These are phyloP conservation scores for Apamea anceps DNA, from an alignment of 2,888 invertebrate genomes.

Conservation along the genomic window DNA sequence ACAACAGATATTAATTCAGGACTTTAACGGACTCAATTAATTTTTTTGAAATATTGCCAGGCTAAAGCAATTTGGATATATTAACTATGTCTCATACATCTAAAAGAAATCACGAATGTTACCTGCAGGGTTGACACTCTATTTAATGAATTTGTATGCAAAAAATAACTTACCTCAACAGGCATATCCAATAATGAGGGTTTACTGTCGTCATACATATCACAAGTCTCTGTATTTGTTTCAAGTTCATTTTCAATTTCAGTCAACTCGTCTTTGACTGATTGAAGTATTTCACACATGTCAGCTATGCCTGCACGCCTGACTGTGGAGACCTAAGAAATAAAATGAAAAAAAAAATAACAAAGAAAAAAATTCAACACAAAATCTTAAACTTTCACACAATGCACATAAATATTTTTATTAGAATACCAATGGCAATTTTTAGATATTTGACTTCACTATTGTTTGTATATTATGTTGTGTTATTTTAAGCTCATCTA, in stretches of 20 bases:
- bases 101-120: neutral
- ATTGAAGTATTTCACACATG: slow-evolving; percentile 81
- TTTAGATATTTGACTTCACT: neutral
- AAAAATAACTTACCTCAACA: slow-evolving; percentile 79
- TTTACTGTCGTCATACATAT: slow-evolving; percentile 70
- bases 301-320: slow-evolving; percentile 43
- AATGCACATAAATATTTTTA: neutral
- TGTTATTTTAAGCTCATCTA: neutral
- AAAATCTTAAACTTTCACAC: neutral
- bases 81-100: neutral
- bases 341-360: neutral
- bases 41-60: neutral
- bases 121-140: neutral
- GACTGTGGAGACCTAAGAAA: slow-evolving; percentile 8
- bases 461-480: neutral
- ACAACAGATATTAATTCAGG: neutral
- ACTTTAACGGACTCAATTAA: neutral
- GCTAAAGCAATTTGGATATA: neutral
- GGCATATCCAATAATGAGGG: slow-evolving; percentile 81
- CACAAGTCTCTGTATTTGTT: slow-evolving; percentile 56
- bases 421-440: neutral
- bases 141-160: neutral
- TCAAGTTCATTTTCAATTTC: slow-evolving; percentile 75
- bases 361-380: neutral
- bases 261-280: slow-evolving; percentile 75